Evolutionary conservation across 2,797 vertebrate species (phyloP).

Genomic region (Lycodopsis pacificus): DNA sequence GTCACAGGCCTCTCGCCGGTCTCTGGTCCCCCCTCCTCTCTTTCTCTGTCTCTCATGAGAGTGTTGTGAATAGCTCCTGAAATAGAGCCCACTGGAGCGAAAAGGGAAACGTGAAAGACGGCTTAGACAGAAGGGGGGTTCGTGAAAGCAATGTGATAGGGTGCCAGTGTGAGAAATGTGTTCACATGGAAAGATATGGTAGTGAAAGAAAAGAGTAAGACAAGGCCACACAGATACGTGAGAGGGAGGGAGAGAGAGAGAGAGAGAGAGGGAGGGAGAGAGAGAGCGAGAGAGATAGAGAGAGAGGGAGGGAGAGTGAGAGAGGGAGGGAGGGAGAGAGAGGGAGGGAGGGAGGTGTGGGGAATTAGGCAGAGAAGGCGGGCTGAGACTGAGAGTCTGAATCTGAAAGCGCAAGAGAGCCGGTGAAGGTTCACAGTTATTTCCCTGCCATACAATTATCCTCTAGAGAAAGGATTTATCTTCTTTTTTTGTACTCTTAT

Average conservation of each 20-base stretch:
- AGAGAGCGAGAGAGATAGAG: background rate
- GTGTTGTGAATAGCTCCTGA: conserved; percentile 66
- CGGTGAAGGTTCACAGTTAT: conserved; percentile 34
- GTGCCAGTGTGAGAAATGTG: conserved; percentile 46
- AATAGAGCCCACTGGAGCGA: conserved; percentile 65
- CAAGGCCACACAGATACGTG: conserved; percentile 32
- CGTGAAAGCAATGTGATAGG: conserved; percentile 57
- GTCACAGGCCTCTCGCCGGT: conserved; percentile 50
- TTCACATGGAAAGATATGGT: conserved; percentile 43
- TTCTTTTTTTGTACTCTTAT: background rate
- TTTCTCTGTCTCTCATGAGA: conserved; percentile 51
- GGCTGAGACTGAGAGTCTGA: conserved; percentile 40
- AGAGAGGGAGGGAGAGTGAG: background rate
- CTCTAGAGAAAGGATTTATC: background rate
- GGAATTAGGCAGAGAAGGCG: conserved; percentile 14
- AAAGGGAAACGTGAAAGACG: conserved; percentile 61
- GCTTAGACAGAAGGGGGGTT: conserved; percentile 29
- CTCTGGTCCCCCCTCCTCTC: background rate
- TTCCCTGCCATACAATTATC: conserved; percentile 17
- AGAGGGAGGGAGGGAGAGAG: background rate
- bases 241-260: background rate
- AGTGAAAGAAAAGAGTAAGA: conserved; percentile 47
- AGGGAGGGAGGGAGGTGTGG: background rate
- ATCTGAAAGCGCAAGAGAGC: conserved; percentile 41
- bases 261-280: background rate